Evolutionary conservation across 37 sponge, comb jelly and placozoan genomes (phyloP).

Genomic region (Dysidea cf. avara): DNA sequence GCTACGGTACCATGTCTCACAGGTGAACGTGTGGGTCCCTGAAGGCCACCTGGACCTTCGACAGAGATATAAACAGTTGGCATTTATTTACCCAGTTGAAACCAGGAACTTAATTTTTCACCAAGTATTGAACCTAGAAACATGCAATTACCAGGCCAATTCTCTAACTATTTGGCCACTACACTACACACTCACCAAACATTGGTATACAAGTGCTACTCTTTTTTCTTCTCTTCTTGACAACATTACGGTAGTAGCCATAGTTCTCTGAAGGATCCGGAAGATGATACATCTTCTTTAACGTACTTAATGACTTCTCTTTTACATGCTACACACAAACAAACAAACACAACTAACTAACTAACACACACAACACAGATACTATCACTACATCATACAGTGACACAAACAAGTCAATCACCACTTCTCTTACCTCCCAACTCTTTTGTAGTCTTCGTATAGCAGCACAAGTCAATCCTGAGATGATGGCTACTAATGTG

Average conservation of each 20-base stretch:
- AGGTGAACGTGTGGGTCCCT: too few relatives aligned
- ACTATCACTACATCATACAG: background rate
- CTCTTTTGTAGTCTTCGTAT: slow-evolving; percentile 65
- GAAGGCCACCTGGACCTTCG: too few relatives aligned
- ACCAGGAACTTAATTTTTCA: too few relatives aligned
- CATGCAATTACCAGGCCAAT: too few relatives aligned
- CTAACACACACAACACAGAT: background rate
- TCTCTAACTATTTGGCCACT: background rate
- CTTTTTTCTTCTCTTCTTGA: slow-evolving; percentile 11
- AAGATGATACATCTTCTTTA: background rate
- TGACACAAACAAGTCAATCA: too few relatives aligned
- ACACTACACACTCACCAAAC: slow-evolving; percentile 65
- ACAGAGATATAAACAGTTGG: slow-evolving; percentile 1
- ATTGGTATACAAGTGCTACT: slow-evolving; percentile 61
- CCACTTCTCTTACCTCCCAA: slow-evolving; percentile 80
- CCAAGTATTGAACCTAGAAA: too few relatives aligned
- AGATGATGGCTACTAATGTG: slow-evolving; percentile 65
- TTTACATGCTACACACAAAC: background rate
- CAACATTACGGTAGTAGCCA: background rate
- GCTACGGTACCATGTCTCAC: too few relatives aligned
- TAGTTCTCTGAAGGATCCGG: background rate
- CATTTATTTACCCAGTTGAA: too few relatives aligned
- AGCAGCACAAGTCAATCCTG: slow-evolving; percentile 61
- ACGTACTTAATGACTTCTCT: background rate
- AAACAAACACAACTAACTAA: background rate